Conservation (phyloP, 2,113 vertebrate genomes). For the Haemorhous mexicanus region DNA sequence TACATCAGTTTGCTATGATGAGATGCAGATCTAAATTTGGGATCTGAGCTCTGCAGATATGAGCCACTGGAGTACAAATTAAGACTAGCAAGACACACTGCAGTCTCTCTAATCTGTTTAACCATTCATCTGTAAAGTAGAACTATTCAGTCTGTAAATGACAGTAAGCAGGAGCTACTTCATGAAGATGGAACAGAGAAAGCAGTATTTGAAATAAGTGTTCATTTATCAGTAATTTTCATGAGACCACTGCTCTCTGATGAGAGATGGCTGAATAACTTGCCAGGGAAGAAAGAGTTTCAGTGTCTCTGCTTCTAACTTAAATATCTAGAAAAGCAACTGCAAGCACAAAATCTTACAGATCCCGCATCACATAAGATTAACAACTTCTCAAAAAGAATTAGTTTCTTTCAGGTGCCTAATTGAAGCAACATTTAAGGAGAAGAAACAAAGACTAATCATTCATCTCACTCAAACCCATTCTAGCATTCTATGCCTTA, state of each 20-base stretch:
- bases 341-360: neutral
- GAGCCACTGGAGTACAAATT: neutral
- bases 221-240: neutral
- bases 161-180: neutral
- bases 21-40: neutral
- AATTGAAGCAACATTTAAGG: neutral
- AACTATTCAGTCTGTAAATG: neutral
- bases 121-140: neutral
- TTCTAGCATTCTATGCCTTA: neutral
- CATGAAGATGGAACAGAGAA: neutral
- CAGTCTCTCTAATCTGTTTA: neutral
- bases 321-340: neutral
- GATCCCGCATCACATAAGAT: neutral
- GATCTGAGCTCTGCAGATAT: neutral
- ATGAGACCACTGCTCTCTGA: neutral
- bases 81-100: neutral
- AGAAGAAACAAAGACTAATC: neutral
- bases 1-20: neutral
- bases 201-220: neutral
- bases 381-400: neutral
- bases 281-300: neutral
- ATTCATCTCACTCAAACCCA: neutral
- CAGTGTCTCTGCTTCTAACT: neutral
- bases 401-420: neutral
- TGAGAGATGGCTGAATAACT: neutral